These are phyloP conservation scores for Amorpha juglandis DNA, from an alignment of 2,888 invertebrate species.

Conservation along the genomic window DNA sequence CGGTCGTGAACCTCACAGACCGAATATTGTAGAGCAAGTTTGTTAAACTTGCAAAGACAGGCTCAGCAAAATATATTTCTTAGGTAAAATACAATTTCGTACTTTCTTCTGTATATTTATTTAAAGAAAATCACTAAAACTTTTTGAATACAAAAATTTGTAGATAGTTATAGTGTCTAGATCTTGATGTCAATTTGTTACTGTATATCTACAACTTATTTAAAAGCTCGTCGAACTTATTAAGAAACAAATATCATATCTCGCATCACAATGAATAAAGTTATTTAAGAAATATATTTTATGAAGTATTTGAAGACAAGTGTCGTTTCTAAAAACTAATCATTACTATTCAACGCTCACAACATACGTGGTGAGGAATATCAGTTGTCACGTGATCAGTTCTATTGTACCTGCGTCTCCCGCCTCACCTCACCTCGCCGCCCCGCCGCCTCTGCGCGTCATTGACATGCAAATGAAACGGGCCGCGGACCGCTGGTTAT, in stretches of 20 bases:
- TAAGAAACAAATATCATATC: neutral
- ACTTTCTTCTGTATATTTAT: neutral
- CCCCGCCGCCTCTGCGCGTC: slow-evolving; percentile 49
- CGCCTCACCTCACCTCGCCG: slow-evolving; percentile 34
- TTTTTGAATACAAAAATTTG: too few species aligned
- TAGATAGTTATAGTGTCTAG: neutral
- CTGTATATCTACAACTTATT: neutral
- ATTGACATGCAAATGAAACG: slow-evolving; percentile 82
- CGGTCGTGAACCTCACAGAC: slow-evolving; percentile 55
- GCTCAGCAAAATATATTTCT: slow-evolving; percentile 35
- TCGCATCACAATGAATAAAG: neutral
- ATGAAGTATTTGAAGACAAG: neutral
- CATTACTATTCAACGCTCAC: slow-evolving; percentile 16
- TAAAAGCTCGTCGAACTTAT: neutral
- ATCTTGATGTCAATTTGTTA: neutral
- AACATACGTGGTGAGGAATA: slow-evolving; percentile 32
- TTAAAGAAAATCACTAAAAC: too few species aligned
- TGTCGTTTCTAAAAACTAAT: neutral
- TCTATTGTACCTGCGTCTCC: slow-evolving; percentile 57
- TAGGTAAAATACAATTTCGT: slow-evolving; percentile 31
- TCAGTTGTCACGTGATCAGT: slow-evolving; percentile 64
- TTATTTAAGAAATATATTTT: neutral
- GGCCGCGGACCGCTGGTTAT: slow-evolving; percentile 75
- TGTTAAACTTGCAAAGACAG: slow-evolving; percentile 38
- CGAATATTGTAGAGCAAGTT: slow-evolving; percentile 37